Conservation (phyloP, 53 echinoderm and acorn worm species). For the Temnopleurus reevesii region DNA sequence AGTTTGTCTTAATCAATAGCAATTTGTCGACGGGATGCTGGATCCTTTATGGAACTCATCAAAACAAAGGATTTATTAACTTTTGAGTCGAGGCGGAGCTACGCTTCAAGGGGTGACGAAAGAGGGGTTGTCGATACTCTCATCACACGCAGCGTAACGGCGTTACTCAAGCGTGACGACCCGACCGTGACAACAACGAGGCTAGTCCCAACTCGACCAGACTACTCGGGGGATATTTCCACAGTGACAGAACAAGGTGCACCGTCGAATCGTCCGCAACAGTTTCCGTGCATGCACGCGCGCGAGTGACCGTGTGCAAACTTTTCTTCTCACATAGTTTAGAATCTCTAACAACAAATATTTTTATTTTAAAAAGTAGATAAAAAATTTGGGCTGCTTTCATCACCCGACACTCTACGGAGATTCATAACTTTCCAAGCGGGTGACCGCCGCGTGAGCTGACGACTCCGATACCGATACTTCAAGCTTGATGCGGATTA, state of each 20-base stretch:
- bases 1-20: not conserved
- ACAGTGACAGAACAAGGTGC: not conserved
- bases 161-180: not conserved
- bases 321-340: not conserved
- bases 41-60: not conserved
- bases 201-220: not conserved
- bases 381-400: constrained; percentile 25
- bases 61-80: constrained; percentile 20
- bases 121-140: no score
- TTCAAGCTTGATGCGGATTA: constrained; percentile 24
- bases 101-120: not conserved
- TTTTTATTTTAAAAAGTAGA: not conserved
- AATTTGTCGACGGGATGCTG: not conserved
- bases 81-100: not conserved
- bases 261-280: not conserved
- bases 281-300: constrained; percentile 33
- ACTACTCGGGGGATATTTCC: not conserved
- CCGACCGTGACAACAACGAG: not conserved
- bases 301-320: constrained; percentile 6
- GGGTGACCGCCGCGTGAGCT: constrained; percentile 38
- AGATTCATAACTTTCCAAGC: constrained; percentile 45
- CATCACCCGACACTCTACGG: constrained; percentile 45
- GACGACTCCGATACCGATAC: constrained; percentile 38
- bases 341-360: not conserved
- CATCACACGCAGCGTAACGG: not conserved